phyloP scores from a whole-genome alignment of 2,797 vertebrate genomes.

The Nasua narica region DNA sequence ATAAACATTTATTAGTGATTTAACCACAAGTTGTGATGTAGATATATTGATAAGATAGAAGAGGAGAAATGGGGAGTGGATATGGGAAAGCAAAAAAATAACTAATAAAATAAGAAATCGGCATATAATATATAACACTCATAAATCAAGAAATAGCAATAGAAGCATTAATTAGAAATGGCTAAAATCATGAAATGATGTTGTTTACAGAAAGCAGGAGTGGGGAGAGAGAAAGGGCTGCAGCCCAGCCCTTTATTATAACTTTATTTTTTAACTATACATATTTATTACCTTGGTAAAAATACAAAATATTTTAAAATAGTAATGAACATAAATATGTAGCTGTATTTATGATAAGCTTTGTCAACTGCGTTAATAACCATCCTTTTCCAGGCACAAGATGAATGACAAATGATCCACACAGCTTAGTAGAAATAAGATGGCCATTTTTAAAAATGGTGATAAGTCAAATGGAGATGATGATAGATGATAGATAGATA shows the following conservation, averaged over 20 bases:
- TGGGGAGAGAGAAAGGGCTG: accelerated
- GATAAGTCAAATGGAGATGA: background rate
- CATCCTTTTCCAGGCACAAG: background rate
- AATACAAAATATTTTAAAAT: background rate
- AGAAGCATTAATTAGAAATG: background rate
- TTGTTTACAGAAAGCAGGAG: background rate
- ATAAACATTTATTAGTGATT: background rate
- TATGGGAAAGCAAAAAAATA: background rate
- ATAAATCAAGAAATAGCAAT: background rate
- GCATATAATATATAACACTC: background rate
- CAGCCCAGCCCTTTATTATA: background rate
- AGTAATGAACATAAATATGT: background rate
- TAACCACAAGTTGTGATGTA: background rate
- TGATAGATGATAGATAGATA: background rate
- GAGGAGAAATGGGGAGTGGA: background rate
- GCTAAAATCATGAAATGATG: background rate
- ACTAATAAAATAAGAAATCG: background rate
- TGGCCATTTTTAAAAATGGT: background rate
- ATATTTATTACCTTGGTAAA: background rate
- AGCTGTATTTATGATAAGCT: background rate
- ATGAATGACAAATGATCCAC: background rate
- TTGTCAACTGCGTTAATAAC: background rate
- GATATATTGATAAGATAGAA: background rate
- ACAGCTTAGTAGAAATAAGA: background rate
- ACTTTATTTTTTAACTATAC: background rate